Evolutionary conservation across 2,888 invertebrate species (phyloP), one percentile per base, ranked within the genome.

Genomic region (Drosophila mulleri): DNA sequence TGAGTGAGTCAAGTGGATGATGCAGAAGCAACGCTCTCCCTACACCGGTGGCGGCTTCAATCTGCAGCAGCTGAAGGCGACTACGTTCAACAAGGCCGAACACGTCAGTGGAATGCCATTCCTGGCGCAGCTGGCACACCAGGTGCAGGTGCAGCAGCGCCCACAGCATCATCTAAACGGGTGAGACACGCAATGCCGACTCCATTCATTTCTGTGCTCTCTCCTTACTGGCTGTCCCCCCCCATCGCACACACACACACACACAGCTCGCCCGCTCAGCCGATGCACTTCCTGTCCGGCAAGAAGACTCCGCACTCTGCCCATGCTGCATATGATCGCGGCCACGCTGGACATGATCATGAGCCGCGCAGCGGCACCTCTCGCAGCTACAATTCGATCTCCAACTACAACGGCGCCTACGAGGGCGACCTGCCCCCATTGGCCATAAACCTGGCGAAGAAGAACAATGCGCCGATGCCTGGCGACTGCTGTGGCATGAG

Each of bases 11-110:
- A 16, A 14, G 6, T 37, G 47, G n/a, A 56, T 56, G 20, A 86
- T 88, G 78, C 81, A 83, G 26, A 85, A 86, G 9, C 86, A 70
- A 48, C 86, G 83, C 23, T 88, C 78, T 7, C 86, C 83, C 2
- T 84, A 74, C 45, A 83, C 86, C 16, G 67, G 58, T 0, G 65
- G 58, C 12, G 44, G 59, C 32, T 54, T 83, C 16, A 83, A 74
- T 54, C 23, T 69, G 9, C 64, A 67, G 16, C 72, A 75, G 42
- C 59, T 72, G 44, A 73, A 69, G 20, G 54, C 68, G 4, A n/a
- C 53, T 1, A 57, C 42, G 1, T 53, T 67, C 5, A 62, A 48
- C 18, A 52, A 35, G 56, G 50, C 9, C 2, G 70, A 74, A 1
- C 65, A 57, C 0, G 48, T 80, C 6, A 76, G 65, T 16, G 60